These are phyloP conservation scores for Gryllus bimaculatus DNA, from an alignment of 1,140 invertebrate genomes.

Conservation along the genomic window DNA sequence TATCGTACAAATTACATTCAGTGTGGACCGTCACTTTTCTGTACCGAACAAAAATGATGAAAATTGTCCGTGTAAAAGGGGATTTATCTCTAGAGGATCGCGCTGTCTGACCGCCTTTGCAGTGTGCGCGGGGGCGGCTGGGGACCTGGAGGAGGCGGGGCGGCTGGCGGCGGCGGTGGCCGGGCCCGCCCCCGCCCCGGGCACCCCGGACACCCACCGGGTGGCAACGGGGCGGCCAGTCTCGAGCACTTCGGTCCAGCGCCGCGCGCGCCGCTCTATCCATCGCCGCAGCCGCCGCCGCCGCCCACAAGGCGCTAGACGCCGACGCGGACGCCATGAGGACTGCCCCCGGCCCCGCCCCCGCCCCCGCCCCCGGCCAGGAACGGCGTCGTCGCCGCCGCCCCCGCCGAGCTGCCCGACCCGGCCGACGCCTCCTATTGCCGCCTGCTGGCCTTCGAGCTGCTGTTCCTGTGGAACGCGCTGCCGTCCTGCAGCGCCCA, in stretches of 20 bases:
- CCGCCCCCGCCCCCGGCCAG: slow-evolving; percentile 33
- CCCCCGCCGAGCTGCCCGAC: slow-evolving; percentile 21
- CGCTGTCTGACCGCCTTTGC: slow-evolving; percentile 14
- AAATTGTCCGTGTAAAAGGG: too few relatives aligned
- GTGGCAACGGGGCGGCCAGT: too few relatives aligned
- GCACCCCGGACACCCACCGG: too few relatives aligned
- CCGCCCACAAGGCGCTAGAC: too few relatives aligned
- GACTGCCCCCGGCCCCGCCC: slow-evolving; percentile 23
- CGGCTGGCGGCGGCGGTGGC: slow-evolving; percentile 7
- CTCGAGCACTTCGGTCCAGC: too few relatives aligned
- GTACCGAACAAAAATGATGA: too few relatives aligned
- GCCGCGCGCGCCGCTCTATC: too few relatives aligned
- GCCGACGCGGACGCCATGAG: background rate
- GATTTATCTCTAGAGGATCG: too few relatives aligned
- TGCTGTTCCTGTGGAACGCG: slow-evolving; percentile 64
- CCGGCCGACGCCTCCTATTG: slow-evolving; percentile 36
- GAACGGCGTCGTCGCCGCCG: slow-evolving; percentile 23
- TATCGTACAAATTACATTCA: too few relatives aligned
- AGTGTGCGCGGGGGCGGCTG: slow-evolving; percentile 46
- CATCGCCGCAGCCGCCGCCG: too few relatives aligned
- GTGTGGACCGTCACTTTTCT: too few relatives aligned
- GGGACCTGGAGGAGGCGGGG: slow-evolving; percentile 35
- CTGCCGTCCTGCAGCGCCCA: slow-evolving; percentile 48
- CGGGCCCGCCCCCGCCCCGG: too few relatives aligned
- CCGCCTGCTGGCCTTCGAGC: slow-evolving; percentile 52